Evolutionary conservation across 2,797 vertebrate genomes (phyloP).

Genomic region (Novumbra hubbsi): DNA sequence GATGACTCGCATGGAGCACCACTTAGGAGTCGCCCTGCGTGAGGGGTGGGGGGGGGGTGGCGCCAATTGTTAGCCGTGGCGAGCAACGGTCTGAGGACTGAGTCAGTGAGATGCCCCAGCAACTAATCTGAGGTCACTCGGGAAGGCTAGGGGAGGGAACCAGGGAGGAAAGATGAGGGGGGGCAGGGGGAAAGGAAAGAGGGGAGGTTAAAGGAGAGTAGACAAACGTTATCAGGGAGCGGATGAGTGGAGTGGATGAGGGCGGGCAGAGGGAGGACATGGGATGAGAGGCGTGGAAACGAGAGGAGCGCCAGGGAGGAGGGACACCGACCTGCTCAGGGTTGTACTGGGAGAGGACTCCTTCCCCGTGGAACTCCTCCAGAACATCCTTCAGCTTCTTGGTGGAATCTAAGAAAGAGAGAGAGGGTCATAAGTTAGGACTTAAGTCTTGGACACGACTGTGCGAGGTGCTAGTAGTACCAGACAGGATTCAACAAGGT

Average conservation of each 20-base stretch:
- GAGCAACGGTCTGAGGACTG: conserved; percentile 5
- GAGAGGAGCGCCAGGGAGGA: conserved; percentile 4
- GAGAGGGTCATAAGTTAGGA: background rate
- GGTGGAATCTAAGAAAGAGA: conserved; percentile 77
- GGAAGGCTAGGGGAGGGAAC: background rate
- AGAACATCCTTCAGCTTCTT: conserved; percentile 94
- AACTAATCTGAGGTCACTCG: background rate
- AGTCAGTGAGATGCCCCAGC: background rate
- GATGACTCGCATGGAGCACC: background rate
- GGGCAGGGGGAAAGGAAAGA: conserved; percentile 1
- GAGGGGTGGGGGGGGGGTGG: background rate
- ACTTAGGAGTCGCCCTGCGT: no score
- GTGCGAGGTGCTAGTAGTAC: background rate
- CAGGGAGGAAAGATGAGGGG: background rate
- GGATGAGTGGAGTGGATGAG: conserved; percentile 14
- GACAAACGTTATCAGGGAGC: background rate
- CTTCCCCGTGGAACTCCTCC: conserved; percentile 86
- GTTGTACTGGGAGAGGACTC: conserved; percentile 85
- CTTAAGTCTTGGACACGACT: background rate
- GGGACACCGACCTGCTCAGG: conserved; percentile 81
- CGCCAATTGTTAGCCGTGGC: background rate
- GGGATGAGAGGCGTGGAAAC: background rate
- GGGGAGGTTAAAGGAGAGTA: background rate
- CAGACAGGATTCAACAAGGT: background rate
- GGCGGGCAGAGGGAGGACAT: background rate